Evolutionary conservation across 2,888 invertebrate species (phyloP).

Genomic region (Thecophora atra): DNA sequence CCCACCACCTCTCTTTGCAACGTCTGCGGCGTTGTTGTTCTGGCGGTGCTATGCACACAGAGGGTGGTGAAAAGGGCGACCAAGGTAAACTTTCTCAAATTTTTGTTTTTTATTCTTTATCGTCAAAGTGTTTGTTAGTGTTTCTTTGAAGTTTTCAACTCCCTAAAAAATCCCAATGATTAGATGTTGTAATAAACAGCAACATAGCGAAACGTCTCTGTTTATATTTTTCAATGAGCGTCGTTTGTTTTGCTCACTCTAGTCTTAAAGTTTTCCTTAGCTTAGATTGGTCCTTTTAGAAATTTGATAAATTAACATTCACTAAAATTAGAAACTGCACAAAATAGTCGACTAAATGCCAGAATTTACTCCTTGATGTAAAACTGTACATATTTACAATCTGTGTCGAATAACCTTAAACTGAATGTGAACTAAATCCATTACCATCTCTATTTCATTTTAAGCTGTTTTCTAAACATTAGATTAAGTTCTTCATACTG

Average conservation of each 20-base stretch:
- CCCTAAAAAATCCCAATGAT: slow-evolving; percentile 18
- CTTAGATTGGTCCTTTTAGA: no score
- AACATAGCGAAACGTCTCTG: neutral
- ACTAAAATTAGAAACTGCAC: no score
- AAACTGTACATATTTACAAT: no score
- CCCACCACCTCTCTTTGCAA: neutral
- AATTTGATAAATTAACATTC: no score
- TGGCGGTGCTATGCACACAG: slow-evolving; percentile 42
- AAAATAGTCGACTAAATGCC: no score
- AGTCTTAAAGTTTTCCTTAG: no score
- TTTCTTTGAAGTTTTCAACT: slow-evolving; percentile 14
- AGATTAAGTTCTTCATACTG: no score
- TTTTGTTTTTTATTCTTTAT: slow-evolving; percentile 3
- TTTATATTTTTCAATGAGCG: neutral
- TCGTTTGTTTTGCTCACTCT: slow-evolving; percentile 1
- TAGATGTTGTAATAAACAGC: neutral
- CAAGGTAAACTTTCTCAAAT: slow-evolving; percentile 48
- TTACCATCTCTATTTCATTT: no score
- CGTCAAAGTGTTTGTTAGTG: slow-evolving; percentile 1
- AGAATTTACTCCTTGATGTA: no score
- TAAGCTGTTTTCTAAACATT: no score
- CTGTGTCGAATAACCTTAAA: no score
- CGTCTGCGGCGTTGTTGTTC: slow-evolving; percentile 31
- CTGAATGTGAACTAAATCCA: no score
- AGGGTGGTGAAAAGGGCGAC: slow-evolving; percentile 52